Conservation (phyloP, 2,797 vertebrate species). For the Phrynocephalus forsythii region DNA sequence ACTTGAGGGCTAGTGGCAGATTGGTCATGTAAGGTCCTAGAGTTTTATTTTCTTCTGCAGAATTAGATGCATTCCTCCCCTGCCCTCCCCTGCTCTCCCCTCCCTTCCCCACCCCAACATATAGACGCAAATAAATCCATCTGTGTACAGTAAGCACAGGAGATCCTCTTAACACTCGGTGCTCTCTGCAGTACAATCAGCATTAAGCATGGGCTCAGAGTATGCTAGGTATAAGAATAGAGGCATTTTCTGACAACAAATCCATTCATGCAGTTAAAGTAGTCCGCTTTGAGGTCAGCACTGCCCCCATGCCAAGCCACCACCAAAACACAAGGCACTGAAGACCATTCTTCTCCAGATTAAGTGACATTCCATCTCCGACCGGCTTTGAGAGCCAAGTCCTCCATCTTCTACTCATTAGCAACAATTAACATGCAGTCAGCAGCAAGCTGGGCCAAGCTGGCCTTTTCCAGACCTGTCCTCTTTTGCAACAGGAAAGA, state of each 20-base stretch:
- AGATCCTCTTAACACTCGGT: constrained; percentile 51
- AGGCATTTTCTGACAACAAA: constrained; percentile 23
- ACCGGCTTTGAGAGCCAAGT: constrained; percentile 51
- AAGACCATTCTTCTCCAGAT: constrained; percentile 44
- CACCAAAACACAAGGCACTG: constrained; percentile 10
- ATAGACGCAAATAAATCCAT: constrained; percentile 47
- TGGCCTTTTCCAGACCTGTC: constrained; percentile 55
- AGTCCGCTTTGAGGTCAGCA: background rate
- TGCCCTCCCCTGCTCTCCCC: background rate
- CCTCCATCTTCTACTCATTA: constrained; percentile 70
- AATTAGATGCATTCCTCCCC: constrained; percentile 1
- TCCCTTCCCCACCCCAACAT: background rate
- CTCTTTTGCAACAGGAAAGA: constrained; percentile 45
- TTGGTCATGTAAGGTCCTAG: no score
- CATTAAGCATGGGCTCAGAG: background rate
- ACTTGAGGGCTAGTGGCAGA: no score
- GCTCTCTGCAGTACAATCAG: rapidly evolving
- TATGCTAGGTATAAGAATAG: background rate
- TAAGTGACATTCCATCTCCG: constrained; percentile 62
- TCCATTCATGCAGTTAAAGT: constrained; percentile 31
- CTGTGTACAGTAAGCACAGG: constrained; percentile 44
- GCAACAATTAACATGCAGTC: constrained; percentile 74
- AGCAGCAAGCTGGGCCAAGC: constrained; percentile 50
- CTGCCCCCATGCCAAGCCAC: constrained; percentile 16
- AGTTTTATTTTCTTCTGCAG: background rate